Conservation (phyloP, 2,888 invertebrate genomes). For the Ophion slaviceki region DNA sequence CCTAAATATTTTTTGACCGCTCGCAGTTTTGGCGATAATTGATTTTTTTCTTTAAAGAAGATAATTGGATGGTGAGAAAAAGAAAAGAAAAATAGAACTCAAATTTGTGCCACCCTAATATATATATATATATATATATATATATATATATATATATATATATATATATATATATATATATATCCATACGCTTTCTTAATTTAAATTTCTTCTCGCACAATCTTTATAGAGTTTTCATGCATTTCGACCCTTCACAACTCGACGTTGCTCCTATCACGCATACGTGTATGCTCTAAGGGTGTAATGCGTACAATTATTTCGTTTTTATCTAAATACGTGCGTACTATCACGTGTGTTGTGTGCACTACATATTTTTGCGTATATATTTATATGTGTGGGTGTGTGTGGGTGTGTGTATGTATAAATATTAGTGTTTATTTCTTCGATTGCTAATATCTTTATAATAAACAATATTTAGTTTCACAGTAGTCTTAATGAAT, state of each 20-base stretch:
- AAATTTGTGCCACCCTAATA: too few relatives aligned
- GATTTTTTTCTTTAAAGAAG: too few relatives aligned
- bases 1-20: too few relatives aligned
- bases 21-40: too few relatives aligned
- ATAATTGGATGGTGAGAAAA: too few relatives aligned
- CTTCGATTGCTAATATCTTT: constrained; percentile 68
- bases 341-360: constrained; percentile 81
- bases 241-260: constrained; percentile 59
- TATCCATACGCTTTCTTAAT: too few relatives aligned
- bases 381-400: constrained; percentile 69
- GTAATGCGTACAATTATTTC: constrained; percentile 56
- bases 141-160: too few relatives aligned
- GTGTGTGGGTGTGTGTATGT: constrained; percentile 72
- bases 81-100: too few relatives aligned
- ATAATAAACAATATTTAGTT: constrained; percentile 73
- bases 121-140: too few relatives aligned
- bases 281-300: constrained; percentile 55
- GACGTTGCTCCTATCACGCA: constrained; percentile 57
- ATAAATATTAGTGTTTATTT: constrained; percentile 50
- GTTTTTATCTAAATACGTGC: constrained; percentile 80
- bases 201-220: constrained; percentile 17
- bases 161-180: too few relatives aligned
- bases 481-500: constrained; percentile 80
- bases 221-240: background rate
- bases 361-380: constrained; percentile 78